Base-by-base conservation (phyloP, 2,888 invertebrate species). In the Heliconius charithonia region DNA sequence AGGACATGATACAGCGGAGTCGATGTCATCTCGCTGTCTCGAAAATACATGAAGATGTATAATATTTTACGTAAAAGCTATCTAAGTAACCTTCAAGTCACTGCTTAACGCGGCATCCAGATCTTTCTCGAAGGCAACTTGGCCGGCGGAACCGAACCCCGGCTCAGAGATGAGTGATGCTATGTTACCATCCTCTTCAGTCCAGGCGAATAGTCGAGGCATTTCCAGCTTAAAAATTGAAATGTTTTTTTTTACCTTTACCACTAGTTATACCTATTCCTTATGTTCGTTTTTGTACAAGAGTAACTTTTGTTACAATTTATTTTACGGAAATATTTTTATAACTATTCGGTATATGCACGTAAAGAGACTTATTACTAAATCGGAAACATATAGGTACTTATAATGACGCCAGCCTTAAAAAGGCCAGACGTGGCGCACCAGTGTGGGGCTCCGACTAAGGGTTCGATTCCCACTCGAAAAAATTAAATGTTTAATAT, bases 161-260 rank as follows among this genome's bases (percentile, higher is more conserved):
- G 94, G 90, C 74, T 93, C 93, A 25, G 94, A 94, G 79, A 94
- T 92, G 79, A 95, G 86, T 0, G 93, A 86, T 0, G 93, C 93
- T 62, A 94, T 93, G 82, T 92, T 93, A 3, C 92, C 93, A 78
- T 95, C 94, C 71, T 94, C 94, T 65, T 95, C 94, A 0, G 94
- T 93, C 94, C 94, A 95, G 0, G 93, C 93, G 80, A 95, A 92
- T 3, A 90, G 79, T 0, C 92, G 91, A 19, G 89, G 85, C 0
- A 87, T 87, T 29, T 92, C 92, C 81, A 90, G 81, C 91, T 92
- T 77, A 19, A 78, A 76, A 76, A 27, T 45, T 25, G 32, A 66
- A 3, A 6, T n/a, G n/a, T 59, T 12, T 59, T n/a, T 59, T 59
- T 59, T 7, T n/a, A 59, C 9, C n/a, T 9, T n/a, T 59, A 19